These are phyloP conservation scores for Hipposideros armiger DNA, from an alignment of 2,113 vertebrate species.

Conservation along the genomic window DNA sequence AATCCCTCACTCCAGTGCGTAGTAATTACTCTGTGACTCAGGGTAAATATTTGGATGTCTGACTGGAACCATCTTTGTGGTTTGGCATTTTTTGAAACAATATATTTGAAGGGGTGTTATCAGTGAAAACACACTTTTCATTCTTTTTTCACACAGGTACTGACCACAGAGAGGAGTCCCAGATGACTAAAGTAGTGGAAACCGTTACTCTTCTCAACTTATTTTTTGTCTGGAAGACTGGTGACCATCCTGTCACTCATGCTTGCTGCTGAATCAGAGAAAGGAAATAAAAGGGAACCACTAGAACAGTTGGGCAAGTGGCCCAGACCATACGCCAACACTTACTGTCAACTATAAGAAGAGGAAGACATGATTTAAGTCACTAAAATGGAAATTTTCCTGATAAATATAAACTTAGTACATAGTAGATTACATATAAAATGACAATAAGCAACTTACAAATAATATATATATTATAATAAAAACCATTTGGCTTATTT, in stretches of 20 bases:
- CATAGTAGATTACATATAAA: slow-evolving; percentile 11
- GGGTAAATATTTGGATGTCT: slow-evolving; percentile 57
- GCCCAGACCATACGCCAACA: slow-evolving; percentile 43
- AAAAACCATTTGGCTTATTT: slow-evolving; percentile 54
- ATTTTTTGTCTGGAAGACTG: slow-evolving; percentile 18
- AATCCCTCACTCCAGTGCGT: slow-evolving; percentile 62
- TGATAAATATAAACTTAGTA: slow-evolving; percentile 54
- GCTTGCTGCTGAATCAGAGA: slow-evolving; percentile 76
- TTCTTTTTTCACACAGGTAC: slow-evolving; percentile 67
- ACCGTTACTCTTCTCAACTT: not conserved
- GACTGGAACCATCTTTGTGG: slow-evolving; percentile 62
- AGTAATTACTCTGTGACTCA: slow-evolving; percentile 72
- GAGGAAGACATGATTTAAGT: not conserved
- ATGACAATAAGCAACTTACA: not conserved
- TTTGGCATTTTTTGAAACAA: slow-evolving; percentile 51
- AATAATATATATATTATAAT: not conserved
- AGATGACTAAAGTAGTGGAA: slow-evolving; percentile 65
- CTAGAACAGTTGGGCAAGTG: not conserved
- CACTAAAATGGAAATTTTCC: slow-evolving; percentile 22
- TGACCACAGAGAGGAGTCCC: slow-evolving; percentile 69
- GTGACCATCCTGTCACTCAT: slow-evolving; percentile 22
- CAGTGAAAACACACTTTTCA: slow-evolving; percentile 38
- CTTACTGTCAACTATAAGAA: slow-evolving; percentile 57
- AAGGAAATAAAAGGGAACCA: slow-evolving; percentile 53
- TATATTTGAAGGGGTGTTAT: slow-evolving; percentile 56